phyloP scores from a whole-genome alignment of 2,113 vertebrate species.

The Hydrochoerus hydrochaeris region DNA sequence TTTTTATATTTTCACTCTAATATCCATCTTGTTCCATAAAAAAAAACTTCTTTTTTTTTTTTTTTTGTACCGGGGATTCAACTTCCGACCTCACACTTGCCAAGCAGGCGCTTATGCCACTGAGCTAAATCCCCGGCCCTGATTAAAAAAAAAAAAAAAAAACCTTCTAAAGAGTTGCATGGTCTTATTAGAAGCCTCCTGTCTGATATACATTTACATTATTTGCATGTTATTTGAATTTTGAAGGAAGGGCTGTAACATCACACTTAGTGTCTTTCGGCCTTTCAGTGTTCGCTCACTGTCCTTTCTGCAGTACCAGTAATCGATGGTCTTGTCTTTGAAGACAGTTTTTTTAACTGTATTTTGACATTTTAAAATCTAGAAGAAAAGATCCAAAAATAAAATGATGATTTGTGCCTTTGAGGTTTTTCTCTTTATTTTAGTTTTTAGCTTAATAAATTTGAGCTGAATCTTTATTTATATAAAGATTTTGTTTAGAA shows the following conservation, averaged over 20 bases:
- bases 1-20: slow-evolving; percentile 45
- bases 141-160: neutral
- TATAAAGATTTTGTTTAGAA: neutral
- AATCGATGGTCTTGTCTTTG: slow-evolving; percentile 3
- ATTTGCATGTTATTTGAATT: slow-evolving; percentile 44
- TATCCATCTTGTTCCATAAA: neutral
- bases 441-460: neutral
- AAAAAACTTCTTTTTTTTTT: no score
- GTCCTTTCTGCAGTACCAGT: neutral
- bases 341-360: neutral
- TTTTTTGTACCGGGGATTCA: no score
- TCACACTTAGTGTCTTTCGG: neutral
- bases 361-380: slow-evolving; percentile 35
- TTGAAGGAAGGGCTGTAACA: slow-evolving; percentile 40
- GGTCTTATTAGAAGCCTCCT: slow-evolving; percentile 55
- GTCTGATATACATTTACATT: neutral
- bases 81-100: no score
- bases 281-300: slow-evolving; percentile 12
- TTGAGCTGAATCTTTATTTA: neutral
- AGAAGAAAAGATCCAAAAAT: neutral
- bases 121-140: no score
- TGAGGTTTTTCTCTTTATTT: neutral
- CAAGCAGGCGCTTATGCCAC: no score
- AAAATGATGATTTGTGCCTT: neutral
- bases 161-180: slow-evolving; percentile 32